phyloP scores from a whole-genome alignment of 2,113 vertebrate genomes.

The Aspidoscelis tigris region DNA sequence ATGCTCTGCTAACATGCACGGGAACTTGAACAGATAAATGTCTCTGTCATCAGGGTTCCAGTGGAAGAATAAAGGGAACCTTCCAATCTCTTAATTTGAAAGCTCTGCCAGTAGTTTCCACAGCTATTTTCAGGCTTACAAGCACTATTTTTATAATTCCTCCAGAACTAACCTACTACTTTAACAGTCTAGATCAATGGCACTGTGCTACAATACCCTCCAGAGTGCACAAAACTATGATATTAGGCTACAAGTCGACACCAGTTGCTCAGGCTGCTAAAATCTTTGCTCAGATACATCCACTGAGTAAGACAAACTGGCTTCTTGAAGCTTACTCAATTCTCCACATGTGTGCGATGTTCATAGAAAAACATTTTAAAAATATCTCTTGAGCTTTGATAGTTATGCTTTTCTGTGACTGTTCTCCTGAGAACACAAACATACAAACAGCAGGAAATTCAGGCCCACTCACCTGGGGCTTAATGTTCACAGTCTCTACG shows the following conservation, averaged over 20 bases:
- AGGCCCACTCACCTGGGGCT: conserved; percentile 87
- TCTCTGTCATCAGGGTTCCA: not conserved
- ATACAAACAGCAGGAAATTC: not conserved
- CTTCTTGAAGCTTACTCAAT: not conserved
- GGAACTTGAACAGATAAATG: not conserved
- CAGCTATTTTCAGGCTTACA: not conserved
- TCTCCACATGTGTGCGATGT: not conserved
- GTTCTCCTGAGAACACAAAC: not conserved
- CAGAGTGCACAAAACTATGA: not conserved
- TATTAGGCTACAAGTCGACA: too few species aligned
- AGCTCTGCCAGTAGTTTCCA: not conserved
- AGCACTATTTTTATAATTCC: not conserved
- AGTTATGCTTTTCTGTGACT: not conserved
- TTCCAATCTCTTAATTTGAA: not conserved
- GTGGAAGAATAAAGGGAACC: too few species aligned
- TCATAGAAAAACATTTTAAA: not conserved
- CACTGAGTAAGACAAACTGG: too few species aligned
- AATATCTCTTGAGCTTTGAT: not conserved
- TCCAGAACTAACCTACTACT: not conserved
- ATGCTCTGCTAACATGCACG: too few species aligned
- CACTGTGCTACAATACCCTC: not conserved
- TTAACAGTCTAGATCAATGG: not conserved
- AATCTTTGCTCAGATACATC: not conserved
- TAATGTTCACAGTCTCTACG: conserved; percentile 88
- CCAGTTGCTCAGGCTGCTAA: not conserved